Base-by-base conservation (phyloP, 2,888 invertebrate genomes). In the Nymphalis polychloros region DNA sequence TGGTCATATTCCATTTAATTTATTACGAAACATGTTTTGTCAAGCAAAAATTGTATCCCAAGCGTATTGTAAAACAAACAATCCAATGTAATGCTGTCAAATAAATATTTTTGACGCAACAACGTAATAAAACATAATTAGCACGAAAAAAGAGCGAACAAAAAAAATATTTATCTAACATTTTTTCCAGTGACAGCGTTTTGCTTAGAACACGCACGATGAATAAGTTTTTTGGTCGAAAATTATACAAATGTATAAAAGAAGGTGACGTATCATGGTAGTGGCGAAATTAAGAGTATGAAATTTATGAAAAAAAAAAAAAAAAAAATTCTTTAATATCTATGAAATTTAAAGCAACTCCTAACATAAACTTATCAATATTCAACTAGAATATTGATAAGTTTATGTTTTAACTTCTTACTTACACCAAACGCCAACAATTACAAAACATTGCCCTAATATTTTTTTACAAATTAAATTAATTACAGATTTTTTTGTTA, bases 1-100 rank as follows among this genome's bases (percentile, higher is more conserved):
- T 64, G 59, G 66, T 68, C 63, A 13, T 67, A 70, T 70, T 72
- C 69, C 70, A 70, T 72, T 70, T 69, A 72, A 69, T 67, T 67
- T 59, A 67, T 70, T 72, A 69, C 72, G 67, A 65, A 68, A 64
- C 64, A 69, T 65, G 65, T 69, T 41, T 41, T 71, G 55, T 65
- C 63, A 70, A 70, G 63, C 65, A 70, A 64, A 70, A 67, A 70
- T 19, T 63, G 60, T 46, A 59, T 68, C 70, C 70, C 63, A 31
- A 35, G 72, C 59, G 72, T 70, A 70, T 70, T 63, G 70, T 72
- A 65, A 59, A 55, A n/a, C 31, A 55, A 46, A 65, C 49, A 68
- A 70, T 68, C 68, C 59, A 61, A 50, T 63, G 65, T 68, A 66
- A 55, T 49, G 59, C 68, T 60, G 63, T 71, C 63, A 66, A 68